Base-by-base conservation (phyloP, 2,888 invertebrate genomes). In the Drosophila melanosoma region DNA sequence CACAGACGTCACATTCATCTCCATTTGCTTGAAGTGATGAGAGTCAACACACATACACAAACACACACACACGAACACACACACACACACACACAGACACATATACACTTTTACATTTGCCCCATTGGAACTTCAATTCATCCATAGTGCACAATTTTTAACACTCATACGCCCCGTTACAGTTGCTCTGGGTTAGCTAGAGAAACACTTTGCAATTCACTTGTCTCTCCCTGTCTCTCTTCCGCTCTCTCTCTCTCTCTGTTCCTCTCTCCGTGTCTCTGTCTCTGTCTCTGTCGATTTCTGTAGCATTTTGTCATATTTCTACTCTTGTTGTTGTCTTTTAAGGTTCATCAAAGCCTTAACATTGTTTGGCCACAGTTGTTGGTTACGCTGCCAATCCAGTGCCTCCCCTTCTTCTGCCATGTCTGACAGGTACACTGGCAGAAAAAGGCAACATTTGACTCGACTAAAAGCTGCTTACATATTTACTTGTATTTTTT, bases 291-390 rank as follows among this genome's bases (percentile, higher is more conserved):
- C 29, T 15, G 40, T 42, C 40, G 40, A 12, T 40, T 35, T 20
- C 54, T 64, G 62, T 72, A 65, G 75, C 84, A 82, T 84, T 82
- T 87, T 82, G 82, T 82, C 85, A 83, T 87, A 87, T 85, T 81
- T 76, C 57, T 54, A 38, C n/a, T 45, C 54, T 40, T 79, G 74
- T 70, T 83, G 82, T 74, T 79, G 82, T 83, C 77, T 62, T 87
- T 88, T 81, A 84, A 79, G 89, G 87, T 87, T 87, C 87, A 87
- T 88, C 87, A 87, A 87, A 87, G 89, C 89, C 78, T 82, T 87
- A 86, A 86, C 89, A 88, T 84, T 87, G 87, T 87, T 85, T 88
- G 84, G 87, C 77, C 84, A 86, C 87, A 84, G 81, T 84, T 81
- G 82, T 87, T 83, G 84, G 83, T 70, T 66, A 69, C 70, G 71